A percentile compares a stretch with the other conserved stretches of the same genome.
Evolutionary conservation across 1,140 invertebrate genomes (phyloP).

Genomic region (Pachypsylla venusta): DNA sequence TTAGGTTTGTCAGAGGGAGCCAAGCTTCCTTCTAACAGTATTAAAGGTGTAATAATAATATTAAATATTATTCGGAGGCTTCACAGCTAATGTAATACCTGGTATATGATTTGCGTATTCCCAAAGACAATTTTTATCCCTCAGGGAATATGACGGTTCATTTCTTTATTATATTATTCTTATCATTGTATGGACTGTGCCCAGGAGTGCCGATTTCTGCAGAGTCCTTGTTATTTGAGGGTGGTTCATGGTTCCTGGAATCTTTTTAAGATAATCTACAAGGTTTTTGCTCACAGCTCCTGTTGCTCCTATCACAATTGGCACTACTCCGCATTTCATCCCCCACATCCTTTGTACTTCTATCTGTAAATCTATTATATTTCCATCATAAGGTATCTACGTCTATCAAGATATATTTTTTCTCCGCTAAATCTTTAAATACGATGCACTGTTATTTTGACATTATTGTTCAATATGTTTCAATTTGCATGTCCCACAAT

Average conservation of each 20-base stretch:
- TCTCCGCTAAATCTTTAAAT: not conserved
- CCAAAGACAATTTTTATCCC: not conserved
- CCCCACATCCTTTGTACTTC: not conserved
- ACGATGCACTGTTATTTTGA: not conserved
- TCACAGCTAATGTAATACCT: too few species aligned
- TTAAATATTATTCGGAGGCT: too few species aligned
- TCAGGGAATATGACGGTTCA: not conserved
- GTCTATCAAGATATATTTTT: not conserved
- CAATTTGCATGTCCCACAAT: constrained; percentile 1
- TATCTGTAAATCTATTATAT: not conserved
- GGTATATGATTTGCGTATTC: too few species aligned
- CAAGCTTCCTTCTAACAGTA: too few species aligned
- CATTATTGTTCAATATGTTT: not conserved
- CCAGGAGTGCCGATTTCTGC: not conserved
- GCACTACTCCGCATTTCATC: not conserved
- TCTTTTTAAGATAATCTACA: not conserved
- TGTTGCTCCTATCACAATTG: not conserved
- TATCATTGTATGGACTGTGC: not conserved
- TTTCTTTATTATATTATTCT: not conserved
- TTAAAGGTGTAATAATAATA: too few species aligned
- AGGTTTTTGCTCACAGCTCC: not conserved
- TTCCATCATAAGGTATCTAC: not conserved
- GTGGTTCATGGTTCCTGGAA: not conserved
- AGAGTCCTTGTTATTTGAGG: not conserved
- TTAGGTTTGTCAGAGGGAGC: too few species aligned